A percentile compares a stretch with the other conserved stretches of the same genome.
These are phyloP conservation scores for Empis stercorea DNA, from an alignment of 2,888 invertebrate genomes.

Conservation along the genomic window DNA sequence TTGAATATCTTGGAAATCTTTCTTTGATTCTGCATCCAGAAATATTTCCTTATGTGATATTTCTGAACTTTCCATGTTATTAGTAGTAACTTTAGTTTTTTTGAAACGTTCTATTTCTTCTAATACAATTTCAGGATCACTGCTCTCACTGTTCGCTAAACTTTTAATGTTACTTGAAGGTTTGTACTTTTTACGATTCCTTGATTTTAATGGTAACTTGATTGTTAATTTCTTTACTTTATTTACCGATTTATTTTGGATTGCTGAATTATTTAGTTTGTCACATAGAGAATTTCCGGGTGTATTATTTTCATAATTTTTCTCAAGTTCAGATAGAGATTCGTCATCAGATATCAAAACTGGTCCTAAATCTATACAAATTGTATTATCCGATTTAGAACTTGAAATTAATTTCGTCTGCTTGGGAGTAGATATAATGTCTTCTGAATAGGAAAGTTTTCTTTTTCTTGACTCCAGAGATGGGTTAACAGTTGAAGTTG, in stretches of 20 bases:
- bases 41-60: neutral
- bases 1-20: no score
- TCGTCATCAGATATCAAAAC: neutral
- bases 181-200: constrained; percentile 21
- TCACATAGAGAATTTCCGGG: constrained; percentile 6
- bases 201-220: constrained; percentile 24
- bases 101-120: constrained; percentile 22
- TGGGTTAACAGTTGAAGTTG: constrained; percentile 5
- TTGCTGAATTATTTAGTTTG: constrained; percentile 2
- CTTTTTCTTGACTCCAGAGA: constrained; percentile 22
- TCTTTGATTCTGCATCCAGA: neutral
- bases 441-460: constrained; percentile 23
- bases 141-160: constrained; percentile 16
- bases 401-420: neutral
- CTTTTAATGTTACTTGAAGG: neutral
- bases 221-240: constrained; percentile 20
- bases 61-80: neutral
- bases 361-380: neutral
- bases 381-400: neutral
- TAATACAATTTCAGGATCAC: constrained; percentile 22
- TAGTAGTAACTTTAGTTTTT: constrained; percentile 16
- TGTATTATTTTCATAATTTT: constrained; percentile 9
- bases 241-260: constrained; percentile 2
- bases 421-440: neutral
- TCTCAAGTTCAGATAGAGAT: constrained; percentile 1